Evolutionary conservation across 2,113 vertebrate genomes (phyloP).

Genomic region (Brachypteracias leptosomus): DNA sequence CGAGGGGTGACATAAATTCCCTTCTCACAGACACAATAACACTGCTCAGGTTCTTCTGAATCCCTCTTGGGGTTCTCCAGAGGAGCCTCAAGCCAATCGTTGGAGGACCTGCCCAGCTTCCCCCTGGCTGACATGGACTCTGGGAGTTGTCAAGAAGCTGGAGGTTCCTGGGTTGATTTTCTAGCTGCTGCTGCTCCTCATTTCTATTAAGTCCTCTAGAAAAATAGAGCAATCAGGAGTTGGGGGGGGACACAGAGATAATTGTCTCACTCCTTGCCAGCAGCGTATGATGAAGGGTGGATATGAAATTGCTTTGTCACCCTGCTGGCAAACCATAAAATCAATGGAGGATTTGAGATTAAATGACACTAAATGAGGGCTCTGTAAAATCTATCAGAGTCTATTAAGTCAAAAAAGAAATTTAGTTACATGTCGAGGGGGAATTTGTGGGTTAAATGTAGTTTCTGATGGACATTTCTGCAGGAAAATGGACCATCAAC

Average conservation of each 20-base stretch:
- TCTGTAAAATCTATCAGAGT: constrained; percentile 17
- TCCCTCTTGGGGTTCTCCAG: not conserved
- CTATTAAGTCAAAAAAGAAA: not conserved
- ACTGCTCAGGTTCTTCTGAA: not conserved
- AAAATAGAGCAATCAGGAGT: not conserved
- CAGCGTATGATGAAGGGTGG: not conserved
- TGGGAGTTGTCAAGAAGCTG: not conserved
- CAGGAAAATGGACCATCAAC: not conserved
- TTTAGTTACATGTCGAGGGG: not conserved
- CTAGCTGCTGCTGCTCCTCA: not conserved
- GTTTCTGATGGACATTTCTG: not conserved
- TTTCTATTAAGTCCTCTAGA: not conserved
- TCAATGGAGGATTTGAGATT: constrained; percentile 16
- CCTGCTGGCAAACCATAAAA: not conserved
- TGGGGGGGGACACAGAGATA: not conserved
- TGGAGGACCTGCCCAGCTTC: not conserved
- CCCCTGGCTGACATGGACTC: not conserved
- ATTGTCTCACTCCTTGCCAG: constrained; percentile 15
- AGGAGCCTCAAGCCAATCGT: not conserved
- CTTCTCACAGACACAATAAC: not conserved
- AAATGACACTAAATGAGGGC: constrained; percentile 41
- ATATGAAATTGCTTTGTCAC: constrained; percentile 16
- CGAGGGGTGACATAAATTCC: not conserved
- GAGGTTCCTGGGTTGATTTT: not conserved
- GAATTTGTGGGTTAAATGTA: not conserved